Evolutionary conservation across 2,888 invertebrate species (phyloP).

Genomic region (Dichetophora obliterata): DNA sequence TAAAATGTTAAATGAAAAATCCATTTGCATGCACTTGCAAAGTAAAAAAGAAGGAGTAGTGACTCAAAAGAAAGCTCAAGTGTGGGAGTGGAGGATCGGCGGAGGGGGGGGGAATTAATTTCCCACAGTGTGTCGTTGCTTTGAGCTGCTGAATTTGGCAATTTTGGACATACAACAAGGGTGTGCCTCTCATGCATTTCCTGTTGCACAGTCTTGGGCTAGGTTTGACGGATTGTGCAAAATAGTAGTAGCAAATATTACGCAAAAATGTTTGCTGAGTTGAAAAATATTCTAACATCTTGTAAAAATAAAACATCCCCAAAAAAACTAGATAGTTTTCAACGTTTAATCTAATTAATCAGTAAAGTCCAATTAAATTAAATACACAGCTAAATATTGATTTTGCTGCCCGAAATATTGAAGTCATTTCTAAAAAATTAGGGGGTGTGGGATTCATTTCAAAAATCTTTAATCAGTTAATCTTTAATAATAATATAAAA

Average conservation of each 20-base stretch:
- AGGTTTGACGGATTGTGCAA: not conserved
- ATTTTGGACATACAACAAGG: not conserved
- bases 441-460: too few species aligned
- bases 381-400: too few species aligned
- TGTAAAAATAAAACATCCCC: too few species aligned
- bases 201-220: slow-evolving; percentile 16
- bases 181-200: slow-evolving; percentile 16
- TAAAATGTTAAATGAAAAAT: not conserved
- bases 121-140: slow-evolving; percentile 29
- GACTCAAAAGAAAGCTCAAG: not conserved
- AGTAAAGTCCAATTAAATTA: too few species aligned
- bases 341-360: too few species aligned
- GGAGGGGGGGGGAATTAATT: slow-evolving; percentile 5
- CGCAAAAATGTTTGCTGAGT: too few species aligned
- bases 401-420: too few species aligned
- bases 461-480: too few species aligned
- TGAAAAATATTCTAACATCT: too few species aligned
- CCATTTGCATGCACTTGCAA: slow-evolving; percentile 33
- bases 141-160: not conserved
- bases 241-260: not conserved
- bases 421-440: too few species aligned
- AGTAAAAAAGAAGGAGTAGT: slow-evolving; percentile 16
- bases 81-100: not conserved
- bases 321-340: too few species aligned
- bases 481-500: too few species aligned